Percentiles rank a stretch among this genome's conserved stretches.
Conservation (phyloP, 1,140 invertebrate species). For the Aplysia californica region DNA sequence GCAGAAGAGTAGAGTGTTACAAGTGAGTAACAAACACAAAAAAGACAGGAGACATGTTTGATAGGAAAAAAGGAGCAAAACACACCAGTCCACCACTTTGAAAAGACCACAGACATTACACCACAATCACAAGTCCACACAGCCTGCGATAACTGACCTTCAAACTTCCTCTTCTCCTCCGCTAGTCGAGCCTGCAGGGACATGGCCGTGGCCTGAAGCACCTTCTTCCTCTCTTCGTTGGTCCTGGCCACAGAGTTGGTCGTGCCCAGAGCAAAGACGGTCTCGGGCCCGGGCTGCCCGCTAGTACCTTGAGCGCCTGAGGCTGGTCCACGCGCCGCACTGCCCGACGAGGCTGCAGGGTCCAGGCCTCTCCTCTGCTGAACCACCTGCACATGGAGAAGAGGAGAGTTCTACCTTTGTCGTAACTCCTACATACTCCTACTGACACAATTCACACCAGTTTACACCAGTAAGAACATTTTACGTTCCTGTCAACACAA, state of each 20-base stretch:
- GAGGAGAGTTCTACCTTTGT: too few relatives aligned
- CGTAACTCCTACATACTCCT: neutral
- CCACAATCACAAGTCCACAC: too few relatives aligned
- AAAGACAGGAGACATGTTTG: neutral
- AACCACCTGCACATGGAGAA: neutral
- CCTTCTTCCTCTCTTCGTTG: constrained; percentile 53
- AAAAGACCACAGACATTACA: too few relatives aligned
- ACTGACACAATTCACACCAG: too few relatives aligned
- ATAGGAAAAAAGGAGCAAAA: neutral
- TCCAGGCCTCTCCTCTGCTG: constrained; percentile 17
- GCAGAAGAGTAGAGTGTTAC: neutral
- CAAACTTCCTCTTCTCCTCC: constrained; percentile 42
- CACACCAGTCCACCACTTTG: neutral
- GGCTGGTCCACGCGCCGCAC: too few relatives aligned
- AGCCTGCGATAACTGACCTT: constrained; percentile 22
- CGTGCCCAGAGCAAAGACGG: constrained; percentile 1
- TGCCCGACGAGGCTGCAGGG: neutral
- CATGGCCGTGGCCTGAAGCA: constrained; percentile 52
- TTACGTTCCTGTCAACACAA: too few relatives aligned
- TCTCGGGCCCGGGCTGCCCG: neutral
- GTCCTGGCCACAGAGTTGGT: constrained; percentile 27
- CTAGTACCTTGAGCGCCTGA: constrained; percentile 10
- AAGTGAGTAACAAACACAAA: too few relatives aligned
- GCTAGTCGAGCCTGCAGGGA: constrained; percentile 53
- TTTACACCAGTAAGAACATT: too few relatives aligned